Evolutionary conservation across 2,888 invertebrate genomes (phyloP).

Genomic region (Andricus quercusramuli): DNA sequence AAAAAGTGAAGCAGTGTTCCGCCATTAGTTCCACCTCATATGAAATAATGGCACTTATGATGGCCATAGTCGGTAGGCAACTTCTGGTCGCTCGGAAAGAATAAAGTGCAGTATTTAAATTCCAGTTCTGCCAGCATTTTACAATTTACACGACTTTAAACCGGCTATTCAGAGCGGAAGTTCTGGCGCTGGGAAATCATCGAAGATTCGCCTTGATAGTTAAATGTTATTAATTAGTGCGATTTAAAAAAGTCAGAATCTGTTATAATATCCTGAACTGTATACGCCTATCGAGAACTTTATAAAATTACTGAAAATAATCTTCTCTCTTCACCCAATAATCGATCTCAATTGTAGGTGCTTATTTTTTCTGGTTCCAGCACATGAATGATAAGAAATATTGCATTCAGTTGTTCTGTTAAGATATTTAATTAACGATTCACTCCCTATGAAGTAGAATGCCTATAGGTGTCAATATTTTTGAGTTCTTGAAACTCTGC

Average conservation of each 20-base stretch:
- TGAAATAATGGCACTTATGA: slow-evolving; percentile 35
- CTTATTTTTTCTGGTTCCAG: not conserved
- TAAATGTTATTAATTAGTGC: not conserved
- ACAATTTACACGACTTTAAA: slow-evolving; percentile 14
- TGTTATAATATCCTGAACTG: not conserved
- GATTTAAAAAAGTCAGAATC: not conserved
- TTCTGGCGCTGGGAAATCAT: not conserved
- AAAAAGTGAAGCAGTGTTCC: slow-evolving; percentile 14
- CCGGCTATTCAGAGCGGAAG: not conserved
- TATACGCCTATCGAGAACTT: not conserved
- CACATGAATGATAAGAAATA: not conserved
- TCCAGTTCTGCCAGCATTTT: not conserved
- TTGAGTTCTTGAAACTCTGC: too few relatives aligned
- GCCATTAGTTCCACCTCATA: slow-evolving; percentile 33
- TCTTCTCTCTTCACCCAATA: not conserved
- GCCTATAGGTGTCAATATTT: too few relatives aligned
- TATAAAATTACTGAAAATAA: not conserved
- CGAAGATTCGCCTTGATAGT: not conserved
- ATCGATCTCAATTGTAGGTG: not conserved
- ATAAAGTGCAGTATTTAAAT: slow-evolving; percentile 28
- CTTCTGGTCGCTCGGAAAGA: slow-evolving; percentile 5
- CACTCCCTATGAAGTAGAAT: too few relatives aligned
- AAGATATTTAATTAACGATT: not conserved
- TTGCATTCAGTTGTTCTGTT: not conserved
- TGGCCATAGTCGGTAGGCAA: slow-evolving; percentile 14